phyloP scores from a whole-genome alignment of 2,797 vertebrate species.

The Danio albolineatus region DNA sequence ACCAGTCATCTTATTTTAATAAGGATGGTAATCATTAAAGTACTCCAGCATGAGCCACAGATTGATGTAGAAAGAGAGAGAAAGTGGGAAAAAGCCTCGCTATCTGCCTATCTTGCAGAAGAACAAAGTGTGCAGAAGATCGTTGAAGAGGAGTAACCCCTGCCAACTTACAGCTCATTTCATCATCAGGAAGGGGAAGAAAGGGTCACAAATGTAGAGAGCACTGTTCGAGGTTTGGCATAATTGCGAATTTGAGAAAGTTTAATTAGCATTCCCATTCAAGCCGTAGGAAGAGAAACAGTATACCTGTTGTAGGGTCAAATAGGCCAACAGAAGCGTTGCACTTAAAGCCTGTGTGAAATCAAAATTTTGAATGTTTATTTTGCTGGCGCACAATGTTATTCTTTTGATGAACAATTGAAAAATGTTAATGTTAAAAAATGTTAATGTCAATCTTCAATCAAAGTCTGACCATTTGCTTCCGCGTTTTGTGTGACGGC shows the following conservation, averaged over 20 bases:
- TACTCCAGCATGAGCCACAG: slow-evolving; percentile 14
- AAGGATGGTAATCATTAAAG: slow-evolving; percentile 67
- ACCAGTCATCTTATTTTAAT: slow-evolving; percentile 62
- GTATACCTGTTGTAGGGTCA: slow-evolving; percentile 74
- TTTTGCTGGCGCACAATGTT: no score
- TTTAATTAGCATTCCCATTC: slow-evolving; percentile 52
- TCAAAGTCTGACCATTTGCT: no score
- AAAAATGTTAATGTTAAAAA: no score
- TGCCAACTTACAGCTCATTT: slow-evolving; percentile 42
- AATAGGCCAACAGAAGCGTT: slow-evolving; percentile 48
- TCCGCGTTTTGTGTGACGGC: no score
- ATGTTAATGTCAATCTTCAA: no score
- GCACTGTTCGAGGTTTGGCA: slow-evolving; percentile 41
- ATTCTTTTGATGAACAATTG: no score
- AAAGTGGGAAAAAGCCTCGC: not conserved
- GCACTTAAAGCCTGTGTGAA: not conserved
- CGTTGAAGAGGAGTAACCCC: slow-evolving; percentile 8
- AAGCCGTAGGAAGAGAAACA: slow-evolving; percentile 77
- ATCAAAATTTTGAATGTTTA: no score
- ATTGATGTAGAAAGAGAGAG: not conserved
- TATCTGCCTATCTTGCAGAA: slow-evolving; percentile 14
- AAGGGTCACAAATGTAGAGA: slow-evolving; percentile 23
- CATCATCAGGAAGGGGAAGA: slow-evolving; percentile 30
- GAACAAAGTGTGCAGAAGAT: slow-evolving; percentile 39
- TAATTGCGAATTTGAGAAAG: slow-evolving; percentile 45